Evolutionary conservation across 2,113 vertebrate genomes (phyloP).

Genomic region (Caranx ignobilis): DNA sequence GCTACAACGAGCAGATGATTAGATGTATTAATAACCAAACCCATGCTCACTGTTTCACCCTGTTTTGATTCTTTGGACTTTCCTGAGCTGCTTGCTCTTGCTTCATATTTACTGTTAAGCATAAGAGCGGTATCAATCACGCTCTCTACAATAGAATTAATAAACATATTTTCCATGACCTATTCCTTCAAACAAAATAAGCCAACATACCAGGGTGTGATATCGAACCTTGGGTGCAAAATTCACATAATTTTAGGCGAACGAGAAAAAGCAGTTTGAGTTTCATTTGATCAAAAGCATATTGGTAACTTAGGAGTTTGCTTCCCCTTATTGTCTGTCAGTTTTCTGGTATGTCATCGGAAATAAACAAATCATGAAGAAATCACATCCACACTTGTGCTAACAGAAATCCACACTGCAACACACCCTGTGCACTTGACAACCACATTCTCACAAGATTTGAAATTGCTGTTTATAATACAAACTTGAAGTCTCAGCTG

Average conservation of each 20-base stretch:
- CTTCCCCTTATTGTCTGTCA: background rate
- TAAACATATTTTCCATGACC: too few species aligned
- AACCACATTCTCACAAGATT: background rate
- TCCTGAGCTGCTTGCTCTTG: background rate
- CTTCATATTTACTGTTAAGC: background rate
- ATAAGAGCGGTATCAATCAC: background rate
- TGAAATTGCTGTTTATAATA: background rate
- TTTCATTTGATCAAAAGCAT: background rate
- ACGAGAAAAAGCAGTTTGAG: background rate
- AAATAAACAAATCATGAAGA: background rate
- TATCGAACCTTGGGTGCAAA: background rate
- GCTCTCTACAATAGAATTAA: too few species aligned
- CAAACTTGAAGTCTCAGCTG: background rate
- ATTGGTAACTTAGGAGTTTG: background rate
- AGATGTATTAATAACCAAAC: too few species aligned
- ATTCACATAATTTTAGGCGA: background rate
- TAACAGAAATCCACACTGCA: background rate
- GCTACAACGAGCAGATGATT: background rate
- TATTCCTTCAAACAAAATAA: too few species aligned
- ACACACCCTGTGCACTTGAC: background rate
- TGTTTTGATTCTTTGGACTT: background rate
- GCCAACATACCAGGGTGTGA: background rate
- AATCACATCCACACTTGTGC: conserved; percentile 8
- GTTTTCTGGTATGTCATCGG: background rate
- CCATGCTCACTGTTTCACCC: background rate